phyloP scores from a whole-genome alignment of 92 coral and sea anemone genomes.

The Porites evermanni region DNA sequence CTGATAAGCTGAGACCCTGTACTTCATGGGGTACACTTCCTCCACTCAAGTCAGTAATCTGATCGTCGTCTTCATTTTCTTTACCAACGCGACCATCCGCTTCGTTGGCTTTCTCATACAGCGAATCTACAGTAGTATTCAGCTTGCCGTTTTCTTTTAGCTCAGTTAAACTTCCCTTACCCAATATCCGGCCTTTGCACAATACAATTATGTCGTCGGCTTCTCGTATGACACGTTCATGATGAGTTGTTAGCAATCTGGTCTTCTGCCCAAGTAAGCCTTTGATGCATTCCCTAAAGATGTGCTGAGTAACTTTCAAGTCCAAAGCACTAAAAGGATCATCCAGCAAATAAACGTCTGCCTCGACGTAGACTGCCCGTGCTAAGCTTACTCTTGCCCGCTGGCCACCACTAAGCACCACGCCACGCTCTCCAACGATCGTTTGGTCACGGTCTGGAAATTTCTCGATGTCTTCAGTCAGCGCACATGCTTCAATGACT shows the following conservation, averaged over 20 bases:
- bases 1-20: not conserved
- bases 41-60: not conserved
- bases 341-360: constrained; percentile 13
- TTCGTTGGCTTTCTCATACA: not conserved
- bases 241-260: not conserved
- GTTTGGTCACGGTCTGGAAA: constrained; percentile 26
- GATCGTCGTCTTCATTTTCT: not conserved
- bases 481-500: constrained; percentile 12
- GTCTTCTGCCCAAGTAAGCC: constrained; percentile 1
- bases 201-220: too few species aligned
- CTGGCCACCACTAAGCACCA: constrained; percentile 21
- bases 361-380: constrained; percentile 17
- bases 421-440: constrained; percentile 21
- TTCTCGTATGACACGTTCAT: too few species aligned
- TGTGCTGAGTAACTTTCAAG: constrained; percentile 14
- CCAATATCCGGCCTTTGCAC: too few species aligned
- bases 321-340: constrained; percentile 18
- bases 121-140: too few species aligned
- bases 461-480: not conserved
- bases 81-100: not conserved
- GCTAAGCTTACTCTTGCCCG: constrained; percentile 16
- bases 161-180: too few species aligned
- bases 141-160: too few species aligned
- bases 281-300: constrained; percentile 12
- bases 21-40: not conserved